These are phyloP conservation scores for Diorhabda carinulata DNA, from an alignment of 1,140 invertebrate genomes.

Conservation along the genomic window DNA sequence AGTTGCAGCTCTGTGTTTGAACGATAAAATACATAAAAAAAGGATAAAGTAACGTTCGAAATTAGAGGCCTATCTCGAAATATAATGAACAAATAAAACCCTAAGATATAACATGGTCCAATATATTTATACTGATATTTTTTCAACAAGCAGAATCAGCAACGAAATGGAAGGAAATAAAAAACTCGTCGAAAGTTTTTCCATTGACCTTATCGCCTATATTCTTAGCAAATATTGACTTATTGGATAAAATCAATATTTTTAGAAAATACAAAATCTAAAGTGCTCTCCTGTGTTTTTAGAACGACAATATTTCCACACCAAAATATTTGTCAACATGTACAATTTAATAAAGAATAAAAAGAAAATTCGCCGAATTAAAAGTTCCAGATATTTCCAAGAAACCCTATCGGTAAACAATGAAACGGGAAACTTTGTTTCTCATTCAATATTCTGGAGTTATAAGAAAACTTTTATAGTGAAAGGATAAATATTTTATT, in stretches of 20 bases:
- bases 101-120: neutral
- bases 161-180: constrained; percentile 1
- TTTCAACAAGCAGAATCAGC: neutral
- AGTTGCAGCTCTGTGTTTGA: no score
- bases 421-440: no score
- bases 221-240: constrained; percentile 1
- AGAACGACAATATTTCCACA: neutral
- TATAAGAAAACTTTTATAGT: no score
- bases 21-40: no score
- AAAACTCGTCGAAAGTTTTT: neutral
- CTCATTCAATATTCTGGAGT: no score
- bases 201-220: neutral
- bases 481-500: no score
- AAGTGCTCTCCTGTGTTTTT: neutral
- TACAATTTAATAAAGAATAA: neutral
- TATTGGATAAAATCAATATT: neutral
- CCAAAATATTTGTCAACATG: constrained; percentile 1
- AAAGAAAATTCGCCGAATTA: neutral
- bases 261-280: neutral
- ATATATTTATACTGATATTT: neutral
- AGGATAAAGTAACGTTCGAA: no score
- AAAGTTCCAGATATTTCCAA: no score
- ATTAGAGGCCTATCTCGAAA: no score
- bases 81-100: no score
- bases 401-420: no score